Evolutionary conservation across 2,888 invertebrate genomes (phyloP).

Genomic region (Hoplodrina ambigua): DNA sequence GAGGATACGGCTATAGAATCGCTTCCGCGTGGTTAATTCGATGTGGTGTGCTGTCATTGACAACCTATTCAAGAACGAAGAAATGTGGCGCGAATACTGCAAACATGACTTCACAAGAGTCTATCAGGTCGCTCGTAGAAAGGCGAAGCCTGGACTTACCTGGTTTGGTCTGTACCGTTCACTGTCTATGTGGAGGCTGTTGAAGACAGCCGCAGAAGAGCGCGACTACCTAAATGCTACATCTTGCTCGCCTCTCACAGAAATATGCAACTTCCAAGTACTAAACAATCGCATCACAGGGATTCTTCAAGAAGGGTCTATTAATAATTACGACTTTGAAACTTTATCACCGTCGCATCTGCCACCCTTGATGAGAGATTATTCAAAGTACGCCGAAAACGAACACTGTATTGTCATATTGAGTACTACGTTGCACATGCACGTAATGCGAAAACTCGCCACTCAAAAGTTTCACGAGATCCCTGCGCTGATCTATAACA

Average conservation of each 20-base stretch:
- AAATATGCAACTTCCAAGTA: slow-evolving; percentile 73
- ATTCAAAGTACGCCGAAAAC: slow-evolving; percentile 74
- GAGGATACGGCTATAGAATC: too few relatives aligned
- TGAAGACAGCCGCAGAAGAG: slow-evolving; percentile 68
- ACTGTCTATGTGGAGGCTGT: slow-evolving; percentile 75
- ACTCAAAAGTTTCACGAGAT: background rate
- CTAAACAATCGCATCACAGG: slow-evolving; percentile 73
- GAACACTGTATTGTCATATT: slow-evolving; percentile 67
- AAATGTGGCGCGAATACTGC: slow-evolving; percentile 74
- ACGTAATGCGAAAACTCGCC: slow-evolving; percentile 67
- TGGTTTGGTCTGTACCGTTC: slow-evolving; percentile 80
- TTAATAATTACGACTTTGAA: slow-evolving; percentile 76
- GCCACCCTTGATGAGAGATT: slow-evolving; percentile 69
- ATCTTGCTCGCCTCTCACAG: slow-evolving; percentile 22
- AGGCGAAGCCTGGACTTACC: slow-evolving; percentile 62
- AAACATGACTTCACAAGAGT: slow-evolving; percentile 66
- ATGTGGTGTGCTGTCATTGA: slow-evolving; percentile 79
- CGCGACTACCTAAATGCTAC: slow-evolving; percentile 78
- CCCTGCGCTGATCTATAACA: slow-evolving; percentile 60
- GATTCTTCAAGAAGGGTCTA: slow-evolving; percentile 71
- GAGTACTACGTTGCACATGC: slow-evolving; percentile 68
- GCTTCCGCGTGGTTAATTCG: slow-evolving; percentile 73
- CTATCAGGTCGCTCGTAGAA: slow-evolving; percentile 68
- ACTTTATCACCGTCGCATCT: slow-evolving; percentile 68
- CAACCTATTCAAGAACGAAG: slow-evolving; percentile 65